These are phyloP conservation scores for Drosophila helvetica DNA, from an alignment of 2,888 invertebrate genomes.

Conservation along the genomic window DNA sequence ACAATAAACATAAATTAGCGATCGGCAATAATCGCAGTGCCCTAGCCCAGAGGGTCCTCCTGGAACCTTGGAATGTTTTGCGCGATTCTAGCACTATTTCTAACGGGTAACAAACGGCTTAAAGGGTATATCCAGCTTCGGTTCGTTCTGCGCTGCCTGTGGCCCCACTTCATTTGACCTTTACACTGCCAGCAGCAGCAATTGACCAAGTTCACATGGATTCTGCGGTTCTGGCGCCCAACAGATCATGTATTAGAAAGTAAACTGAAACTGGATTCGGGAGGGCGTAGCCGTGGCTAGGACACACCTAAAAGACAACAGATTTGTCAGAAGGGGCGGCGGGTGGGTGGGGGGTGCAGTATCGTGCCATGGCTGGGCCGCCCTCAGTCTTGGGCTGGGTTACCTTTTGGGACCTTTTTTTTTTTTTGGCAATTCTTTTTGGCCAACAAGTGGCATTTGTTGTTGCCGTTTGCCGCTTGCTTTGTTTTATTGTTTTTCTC, in stretches of 20 bases:
- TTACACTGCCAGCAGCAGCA: constrained; percentile 21
- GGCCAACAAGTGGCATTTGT: constrained; percentile 67
- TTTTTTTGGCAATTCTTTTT: constrained; percentile 38
- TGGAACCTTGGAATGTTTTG: no score
- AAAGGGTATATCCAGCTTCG: not conserved
- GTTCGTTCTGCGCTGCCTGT: not conserved
- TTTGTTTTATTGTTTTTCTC: constrained; percentile 58
- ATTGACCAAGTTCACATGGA: constrained; percentile 73
- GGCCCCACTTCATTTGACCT: constrained; percentile 23
- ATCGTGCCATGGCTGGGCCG: constrained; percentile 43
- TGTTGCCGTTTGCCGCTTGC: constrained; percentile 29
- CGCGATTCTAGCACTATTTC: no score
- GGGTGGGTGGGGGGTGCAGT: constrained; percentile 57
- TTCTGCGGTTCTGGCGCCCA: constrained; percentile 36
- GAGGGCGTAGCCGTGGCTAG: constrained; percentile 39
- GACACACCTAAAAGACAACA: constrained; percentile 52
- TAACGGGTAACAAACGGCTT: not conserved
- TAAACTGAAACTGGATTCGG: constrained; percentile 46
- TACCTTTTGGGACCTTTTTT: constrained; percentile 30
- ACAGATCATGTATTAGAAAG: constrained; percentile 72
- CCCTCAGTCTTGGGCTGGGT: constrained; percentile 60
- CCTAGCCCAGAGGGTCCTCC: constrained; percentile 25
- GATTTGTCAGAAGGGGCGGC: constrained; percentile 35
- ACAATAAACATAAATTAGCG: constrained; percentile 75
- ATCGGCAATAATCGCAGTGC: constrained; percentile 38